Conservation (phyloP, 30 jellyfish, hydroid and myxozoan genomes). For the Turritopsis dohrnii region DNA sequence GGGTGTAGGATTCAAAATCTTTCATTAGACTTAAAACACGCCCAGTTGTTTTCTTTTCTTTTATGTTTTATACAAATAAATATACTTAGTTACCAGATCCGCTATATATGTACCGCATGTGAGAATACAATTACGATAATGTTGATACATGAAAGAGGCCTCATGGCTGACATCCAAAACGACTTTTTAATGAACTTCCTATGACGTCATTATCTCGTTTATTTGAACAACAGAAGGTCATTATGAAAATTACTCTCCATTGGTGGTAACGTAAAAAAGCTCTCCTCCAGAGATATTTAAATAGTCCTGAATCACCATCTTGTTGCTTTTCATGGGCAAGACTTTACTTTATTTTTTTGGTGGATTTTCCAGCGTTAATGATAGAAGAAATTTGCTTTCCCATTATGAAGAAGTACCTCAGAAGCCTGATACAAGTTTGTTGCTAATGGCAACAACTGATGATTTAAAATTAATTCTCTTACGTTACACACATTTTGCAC, state of each 20-base stretch:
- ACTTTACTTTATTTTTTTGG: too few species aligned
- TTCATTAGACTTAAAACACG: background rate
- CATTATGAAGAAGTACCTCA: background rate
- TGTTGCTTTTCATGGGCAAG: too few species aligned
- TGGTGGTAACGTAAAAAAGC: background rate
- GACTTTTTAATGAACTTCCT: background rate
- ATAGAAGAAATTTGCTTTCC: too few species aligned
- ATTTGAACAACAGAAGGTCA: background rate
- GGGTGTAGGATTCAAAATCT: too few species aligned
- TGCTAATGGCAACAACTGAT: background rate
- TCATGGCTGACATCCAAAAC: background rate
- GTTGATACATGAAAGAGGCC: background rate
- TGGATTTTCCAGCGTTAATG: too few species aligned
- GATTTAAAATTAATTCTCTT: background rate
- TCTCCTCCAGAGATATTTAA: background rate
- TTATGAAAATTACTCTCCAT: background rate
- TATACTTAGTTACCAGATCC: background rate
- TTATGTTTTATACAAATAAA: background rate
- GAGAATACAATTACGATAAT: background rate
- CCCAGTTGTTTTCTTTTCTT: too few species aligned
- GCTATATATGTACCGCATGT: background rate
- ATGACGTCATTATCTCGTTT: background rate
- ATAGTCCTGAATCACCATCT: background rate
- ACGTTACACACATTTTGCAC: background rate
- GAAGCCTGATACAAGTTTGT: background rate